Percentiles rank a stretch among this genome's conserved stretches.
Evolutionary conservation across 2,888 invertebrate genomes (phyloP).

Genomic region (Catotricha subobsoleta): DNA sequence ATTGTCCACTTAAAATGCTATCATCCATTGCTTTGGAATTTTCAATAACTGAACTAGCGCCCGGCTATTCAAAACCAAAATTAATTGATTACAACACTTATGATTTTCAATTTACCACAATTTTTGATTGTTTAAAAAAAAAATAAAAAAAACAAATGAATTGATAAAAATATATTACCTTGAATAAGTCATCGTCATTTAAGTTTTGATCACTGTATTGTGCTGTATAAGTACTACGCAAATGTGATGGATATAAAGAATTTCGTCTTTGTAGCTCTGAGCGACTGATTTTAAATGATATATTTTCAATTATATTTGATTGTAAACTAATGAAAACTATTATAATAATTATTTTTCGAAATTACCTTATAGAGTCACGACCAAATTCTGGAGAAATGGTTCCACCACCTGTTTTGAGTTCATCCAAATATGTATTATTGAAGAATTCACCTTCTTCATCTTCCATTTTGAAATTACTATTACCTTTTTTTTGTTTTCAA

Average conservation of each 20-base stretch:
- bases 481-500: not conserved
- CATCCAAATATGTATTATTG: conserved; percentile 58
- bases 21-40: not conserved
- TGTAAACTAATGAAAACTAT: not conserved
- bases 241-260: conserved; percentile 65
- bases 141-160: not conserved
- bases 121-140: not conserved
- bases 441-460: conserved; percentile 76
- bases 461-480: conserved; percentile 45
- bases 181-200: conserved; percentile 43
- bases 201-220: conserved; percentile 48
- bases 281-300: conserved; percentile 21
- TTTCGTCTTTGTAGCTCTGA: conserved; percentile 63
- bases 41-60: too few species aligned
- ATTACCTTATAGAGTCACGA: conserved; percentile 18
- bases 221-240: conserved; percentile 69
- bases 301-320: not conserved
- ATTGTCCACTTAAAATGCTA: conserved; percentile 16
- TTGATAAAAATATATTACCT: conserved; percentile 31
- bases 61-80: too few species aligned
- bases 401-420: conserved; percentile 42
- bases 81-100: too few species aligned
- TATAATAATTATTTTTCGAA: not conserved
- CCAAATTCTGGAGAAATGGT: conserved; percentile 21
- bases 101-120: too few species aligned